These are phyloP conservation scores for Alfaro cultratus DNA, from an alignment of 2,797 vertebrate species.

Conservation along the genomic window DNA sequence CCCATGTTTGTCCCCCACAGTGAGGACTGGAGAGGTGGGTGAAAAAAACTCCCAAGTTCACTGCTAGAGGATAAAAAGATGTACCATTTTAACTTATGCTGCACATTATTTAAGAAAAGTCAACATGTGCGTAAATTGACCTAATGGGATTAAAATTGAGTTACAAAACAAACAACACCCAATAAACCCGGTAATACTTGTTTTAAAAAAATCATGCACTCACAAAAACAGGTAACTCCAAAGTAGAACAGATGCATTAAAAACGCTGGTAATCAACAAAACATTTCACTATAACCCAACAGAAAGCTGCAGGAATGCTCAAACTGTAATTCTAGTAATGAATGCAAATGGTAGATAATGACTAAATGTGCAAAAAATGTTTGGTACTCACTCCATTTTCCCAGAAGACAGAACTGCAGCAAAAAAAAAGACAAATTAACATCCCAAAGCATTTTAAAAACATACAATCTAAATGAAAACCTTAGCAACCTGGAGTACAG, in stretches of 20 bases:
- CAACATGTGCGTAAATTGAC: background rate
- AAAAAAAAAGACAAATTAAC: background rate
- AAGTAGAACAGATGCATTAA: background rate
- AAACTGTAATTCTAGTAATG: background rate
- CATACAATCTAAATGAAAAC: background rate
- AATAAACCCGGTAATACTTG: background rate
- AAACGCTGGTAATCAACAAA: background rate
- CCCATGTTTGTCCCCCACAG: background rate
- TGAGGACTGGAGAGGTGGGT: background rate
- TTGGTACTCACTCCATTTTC: background rate
- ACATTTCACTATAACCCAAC: background rate
- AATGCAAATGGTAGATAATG: background rate
- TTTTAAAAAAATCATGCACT: background rate
- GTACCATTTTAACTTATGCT: background rate
- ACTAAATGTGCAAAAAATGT: conserved; percentile 2
- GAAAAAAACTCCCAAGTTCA: background rate
- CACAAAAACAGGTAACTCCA: background rate
- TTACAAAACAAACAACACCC: background rate
- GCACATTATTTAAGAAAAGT: background rate
- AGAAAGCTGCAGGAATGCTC: background rate
- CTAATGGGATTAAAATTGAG: background rate
- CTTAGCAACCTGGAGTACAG: background rate
- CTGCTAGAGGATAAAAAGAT: background rate
- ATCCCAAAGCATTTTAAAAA: background rate
- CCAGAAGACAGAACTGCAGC: background rate